Percentiles rank a stretch among this genome's conserved stretches.
These are phyloP conservation scores for Tinea trinotella DNA, from an alignment of 2,888 invertebrate genomes.

Conservation along the genomic window DNA sequence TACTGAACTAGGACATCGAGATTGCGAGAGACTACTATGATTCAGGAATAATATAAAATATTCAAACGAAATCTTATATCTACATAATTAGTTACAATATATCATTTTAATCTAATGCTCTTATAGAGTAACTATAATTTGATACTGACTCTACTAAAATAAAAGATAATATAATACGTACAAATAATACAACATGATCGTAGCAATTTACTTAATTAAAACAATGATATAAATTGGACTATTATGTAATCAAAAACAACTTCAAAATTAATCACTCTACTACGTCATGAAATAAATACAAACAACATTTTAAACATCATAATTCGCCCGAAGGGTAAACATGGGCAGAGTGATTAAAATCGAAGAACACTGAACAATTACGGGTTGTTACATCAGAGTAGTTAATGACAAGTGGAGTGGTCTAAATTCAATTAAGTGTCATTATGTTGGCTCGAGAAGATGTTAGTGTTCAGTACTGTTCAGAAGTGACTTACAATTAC, in stretches of 20 bases:
- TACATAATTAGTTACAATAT: no score
- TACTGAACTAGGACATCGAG: neutral
- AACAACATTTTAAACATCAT: constrained; percentile 44
- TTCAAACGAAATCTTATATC: no score
- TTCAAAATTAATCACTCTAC: constrained; percentile 44
- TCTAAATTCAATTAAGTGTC: constrained; percentile 26
- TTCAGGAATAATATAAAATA: no score
- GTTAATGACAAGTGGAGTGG: constrained; percentile 30
- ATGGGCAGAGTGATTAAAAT: constrained; percentile 36
- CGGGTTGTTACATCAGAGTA: constrained; percentile 26
- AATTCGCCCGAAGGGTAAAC: constrained; percentile 43
- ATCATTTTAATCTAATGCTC: no score
- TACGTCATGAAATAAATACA: constrained; percentile 45
- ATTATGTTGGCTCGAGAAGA: constrained; percentile 22
- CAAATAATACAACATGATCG: constrained; percentile 20
- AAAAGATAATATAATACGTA: no score
- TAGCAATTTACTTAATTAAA: constrained; percentile 28
- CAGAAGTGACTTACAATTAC: constrained; percentile 18
- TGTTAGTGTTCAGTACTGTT: constrained; percentile 15
- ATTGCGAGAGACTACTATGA: no score
- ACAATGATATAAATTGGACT: constrained; percentile 31
- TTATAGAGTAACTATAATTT: no score
- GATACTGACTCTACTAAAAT: no score
- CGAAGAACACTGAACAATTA: constrained; percentile 36
- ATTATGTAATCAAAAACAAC: constrained; percentile 56